Conservation (phyloP, 2,113 vertebrate genomes). For the Apodemus sylvaticus region DNA sequence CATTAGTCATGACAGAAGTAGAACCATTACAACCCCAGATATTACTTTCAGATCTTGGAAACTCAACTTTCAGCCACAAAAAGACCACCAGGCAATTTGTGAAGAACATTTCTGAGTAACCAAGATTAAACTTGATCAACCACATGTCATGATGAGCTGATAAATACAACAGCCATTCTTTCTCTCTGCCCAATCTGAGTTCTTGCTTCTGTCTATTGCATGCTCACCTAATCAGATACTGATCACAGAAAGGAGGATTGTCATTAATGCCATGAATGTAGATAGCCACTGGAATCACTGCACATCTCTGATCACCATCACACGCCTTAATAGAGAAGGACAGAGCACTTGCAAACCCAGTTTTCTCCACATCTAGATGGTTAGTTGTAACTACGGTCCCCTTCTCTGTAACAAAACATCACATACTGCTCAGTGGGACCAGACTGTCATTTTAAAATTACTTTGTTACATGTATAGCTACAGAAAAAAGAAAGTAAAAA, state of each 20-base stretch:
- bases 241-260: conserved; percentile 75
- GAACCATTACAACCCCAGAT: neutral
- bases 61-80: neutral
- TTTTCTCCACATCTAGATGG: conserved; percentile 58
- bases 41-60: neutral
- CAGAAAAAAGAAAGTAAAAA: neutral
- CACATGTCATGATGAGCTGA: neutral
- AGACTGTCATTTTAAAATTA: neutral
- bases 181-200: neutral
- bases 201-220: neutral
- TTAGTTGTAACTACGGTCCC: conserved; percentile 60
- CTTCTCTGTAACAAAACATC: conserved; percentile 46
- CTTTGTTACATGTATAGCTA: neutral
- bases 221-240: conserved; percentile 77
- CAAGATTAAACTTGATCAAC: neutral
- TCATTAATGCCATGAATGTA: conserved; percentile 70
- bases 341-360: conserved; percentile 59
- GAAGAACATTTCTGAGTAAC: neutral
- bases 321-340: conserved; percentile 73
- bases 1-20: neutral
- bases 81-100: neutral
- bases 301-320: conserved; percentile 53
- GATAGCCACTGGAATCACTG: conserved; percentile 45
- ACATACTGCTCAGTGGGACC: neutral
- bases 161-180: neutral